Evolutionary conservation across 1,140 invertebrate species (phyloP).

Genomic region (Euschistus heros): DNA sequence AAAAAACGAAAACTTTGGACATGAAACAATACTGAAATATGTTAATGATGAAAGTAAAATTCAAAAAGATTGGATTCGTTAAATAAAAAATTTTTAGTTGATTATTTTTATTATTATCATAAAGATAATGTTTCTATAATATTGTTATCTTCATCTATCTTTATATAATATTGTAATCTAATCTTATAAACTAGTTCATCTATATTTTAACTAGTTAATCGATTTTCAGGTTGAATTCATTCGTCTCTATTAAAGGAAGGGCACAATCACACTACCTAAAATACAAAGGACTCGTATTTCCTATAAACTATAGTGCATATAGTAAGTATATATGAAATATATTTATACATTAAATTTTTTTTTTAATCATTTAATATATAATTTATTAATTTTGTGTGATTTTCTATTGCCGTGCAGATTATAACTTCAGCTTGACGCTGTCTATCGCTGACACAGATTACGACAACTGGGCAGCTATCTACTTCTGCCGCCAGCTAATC

Average conservation of each 20-base stretch:
- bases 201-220: background rate
- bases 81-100: no score
- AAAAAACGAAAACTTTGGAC: no score
- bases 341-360: background rate
- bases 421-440: background rate
- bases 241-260: background rate
- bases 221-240: background rate
- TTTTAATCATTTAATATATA: background rate
- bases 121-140: no score
- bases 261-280: background rate
- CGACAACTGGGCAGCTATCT: conserved; percentile 18
- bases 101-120: no score
- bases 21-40: no score
- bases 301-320: background rate
- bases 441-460: conserved; percentile 15
- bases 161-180: no score
- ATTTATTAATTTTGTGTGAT: background rate
- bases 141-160: no score
- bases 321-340: background rate
- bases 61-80: no score
- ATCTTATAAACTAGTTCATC: no score
- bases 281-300: background rate
- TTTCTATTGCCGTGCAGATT: no score
- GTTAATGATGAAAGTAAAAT: no score
- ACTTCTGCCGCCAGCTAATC: conserved; percentile 7